Conservation (phyloP, 2,797 vertebrate species). For the Falco biarmicus region DNA sequence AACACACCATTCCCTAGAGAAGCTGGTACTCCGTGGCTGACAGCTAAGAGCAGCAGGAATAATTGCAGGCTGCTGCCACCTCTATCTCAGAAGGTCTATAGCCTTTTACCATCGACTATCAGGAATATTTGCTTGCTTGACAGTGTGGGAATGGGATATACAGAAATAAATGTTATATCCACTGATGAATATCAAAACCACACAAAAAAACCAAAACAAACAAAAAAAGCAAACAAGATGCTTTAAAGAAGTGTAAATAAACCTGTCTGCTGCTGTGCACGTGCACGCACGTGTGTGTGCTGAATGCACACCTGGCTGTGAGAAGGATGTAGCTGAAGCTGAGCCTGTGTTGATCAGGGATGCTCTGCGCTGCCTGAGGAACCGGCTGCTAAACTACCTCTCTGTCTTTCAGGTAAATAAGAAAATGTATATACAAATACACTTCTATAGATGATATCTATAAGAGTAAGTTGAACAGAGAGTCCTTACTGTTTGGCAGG, state of each 20-base stretch:
- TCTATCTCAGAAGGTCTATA: not conserved
- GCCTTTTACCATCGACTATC: not conserved
- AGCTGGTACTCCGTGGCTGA: not conserved
- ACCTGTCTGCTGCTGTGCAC: not conserved
- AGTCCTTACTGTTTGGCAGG: not conserved
- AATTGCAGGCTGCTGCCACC: not conserved
- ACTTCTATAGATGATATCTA: not conserved
- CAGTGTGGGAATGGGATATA: not conserved
- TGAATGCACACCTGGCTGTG: not conserved
- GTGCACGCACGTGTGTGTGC: too few relatives aligned
- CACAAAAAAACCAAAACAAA: not conserved
- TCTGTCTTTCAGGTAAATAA: not conserved
- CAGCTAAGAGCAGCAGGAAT: not conserved
- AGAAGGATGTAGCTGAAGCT: not conserved
- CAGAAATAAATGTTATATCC: not conserved
- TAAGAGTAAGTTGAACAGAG: not conserved
- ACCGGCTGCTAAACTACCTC: not conserved
- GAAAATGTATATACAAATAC: not conserved
- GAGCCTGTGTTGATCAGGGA: not conserved
- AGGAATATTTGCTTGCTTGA: not conserved
- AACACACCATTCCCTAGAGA: not conserved
- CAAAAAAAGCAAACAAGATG: not conserved
- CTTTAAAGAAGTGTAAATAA: not conserved
- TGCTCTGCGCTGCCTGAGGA: not conserved
- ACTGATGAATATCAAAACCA: not conserved